Percentiles rank a stretch among this genome's conserved stretches.
These are phyloP conservation scores for Pholis gunnellus DNA, from an alignment of 2,113 vertebrate genomes.

Conservation along the genomic window DNA sequence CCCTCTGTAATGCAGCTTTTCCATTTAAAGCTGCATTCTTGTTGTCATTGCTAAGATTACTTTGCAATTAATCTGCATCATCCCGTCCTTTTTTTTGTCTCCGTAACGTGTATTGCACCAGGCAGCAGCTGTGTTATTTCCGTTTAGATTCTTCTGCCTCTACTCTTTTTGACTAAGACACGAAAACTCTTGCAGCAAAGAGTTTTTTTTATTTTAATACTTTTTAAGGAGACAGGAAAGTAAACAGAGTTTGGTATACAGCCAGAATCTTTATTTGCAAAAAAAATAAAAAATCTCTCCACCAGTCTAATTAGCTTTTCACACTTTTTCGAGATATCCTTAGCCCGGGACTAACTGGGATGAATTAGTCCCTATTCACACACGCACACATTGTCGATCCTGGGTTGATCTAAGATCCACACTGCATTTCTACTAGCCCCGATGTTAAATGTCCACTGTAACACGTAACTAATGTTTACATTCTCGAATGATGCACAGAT, in stretches of 20 bases:
- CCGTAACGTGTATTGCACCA: not conserved
- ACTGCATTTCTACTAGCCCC: not conserved
- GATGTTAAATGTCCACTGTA: not conserved
- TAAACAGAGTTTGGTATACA: not conserved
- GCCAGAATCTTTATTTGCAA: not conserved
- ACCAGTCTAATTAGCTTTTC: not conserved
- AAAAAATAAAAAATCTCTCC: not conserved
- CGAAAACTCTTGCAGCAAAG: not conserved
- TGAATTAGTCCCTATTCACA: not conserved
- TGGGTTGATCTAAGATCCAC: not conserved
- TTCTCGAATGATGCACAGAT: not conserved
- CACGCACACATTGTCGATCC: not conserved
- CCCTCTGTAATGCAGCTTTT: slow-evolving; percentile 33
- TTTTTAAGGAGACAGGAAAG: not conserved
- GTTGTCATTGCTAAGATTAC: not conserved
- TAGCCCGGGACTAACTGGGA: not conserved
- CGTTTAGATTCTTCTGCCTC: not conserved
- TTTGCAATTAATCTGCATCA: not conserved
- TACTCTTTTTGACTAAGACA: not conserved
- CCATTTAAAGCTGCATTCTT: slow-evolving; percentile 24
- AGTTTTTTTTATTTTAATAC: not conserved
- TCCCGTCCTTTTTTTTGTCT: not conserved
- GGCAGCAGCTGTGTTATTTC: not conserved
- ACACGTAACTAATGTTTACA: not conserved
- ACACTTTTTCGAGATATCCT: not conserved